Evolutionary conservation across 2,113 vertebrate genomes (phyloP).

Genomic region (Mustelus asterias): DNA sequence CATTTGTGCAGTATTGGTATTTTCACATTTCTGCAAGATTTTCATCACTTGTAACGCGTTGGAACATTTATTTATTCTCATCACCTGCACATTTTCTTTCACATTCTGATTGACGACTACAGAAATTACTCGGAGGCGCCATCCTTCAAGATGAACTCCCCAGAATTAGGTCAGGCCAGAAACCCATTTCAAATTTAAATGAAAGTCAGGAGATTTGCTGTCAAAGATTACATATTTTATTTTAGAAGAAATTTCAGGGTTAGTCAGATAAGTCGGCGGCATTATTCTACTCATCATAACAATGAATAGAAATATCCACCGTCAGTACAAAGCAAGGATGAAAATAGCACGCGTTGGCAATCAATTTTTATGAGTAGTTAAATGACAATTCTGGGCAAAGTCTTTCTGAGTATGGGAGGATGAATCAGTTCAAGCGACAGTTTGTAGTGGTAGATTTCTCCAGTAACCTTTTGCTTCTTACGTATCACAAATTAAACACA

Average conservation of each 20-base stretch:
- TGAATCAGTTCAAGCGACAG: constrained; percentile 25
- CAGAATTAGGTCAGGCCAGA: constrained; percentile 5
- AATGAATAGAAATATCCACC: constrained; percentile 24
- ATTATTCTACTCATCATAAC: constrained; percentile 12
- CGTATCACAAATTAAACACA: constrained; percentile 7
- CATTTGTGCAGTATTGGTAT: neutral
- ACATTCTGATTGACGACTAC: constrained; percentile 26
- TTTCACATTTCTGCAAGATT: constrained; percentile 18
- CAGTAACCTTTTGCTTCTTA: constrained; percentile 20
- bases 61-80: neutral
- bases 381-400: neutral
- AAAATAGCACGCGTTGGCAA: constrained; percentile 4
- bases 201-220: constrained; percentile 33
- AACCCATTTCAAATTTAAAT: constrained; percentile 36
- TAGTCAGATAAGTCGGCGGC: neutral
- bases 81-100: neutral
- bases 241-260: constrained; percentile 11
- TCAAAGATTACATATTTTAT: constrained; percentile 34
- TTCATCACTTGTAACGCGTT: neutral
- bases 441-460: neutral
- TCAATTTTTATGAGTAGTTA: constrained; percentile 25
- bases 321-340: neutral
- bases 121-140: neutral
- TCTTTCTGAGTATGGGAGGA: neutral
- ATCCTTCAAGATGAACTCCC: neutral